Evolutionary conservation across 1,140 invertebrate genomes (phyloP), one percentile per base, ranked within the genome.

Genomic region (Cryptotermes secundus): DNA sequence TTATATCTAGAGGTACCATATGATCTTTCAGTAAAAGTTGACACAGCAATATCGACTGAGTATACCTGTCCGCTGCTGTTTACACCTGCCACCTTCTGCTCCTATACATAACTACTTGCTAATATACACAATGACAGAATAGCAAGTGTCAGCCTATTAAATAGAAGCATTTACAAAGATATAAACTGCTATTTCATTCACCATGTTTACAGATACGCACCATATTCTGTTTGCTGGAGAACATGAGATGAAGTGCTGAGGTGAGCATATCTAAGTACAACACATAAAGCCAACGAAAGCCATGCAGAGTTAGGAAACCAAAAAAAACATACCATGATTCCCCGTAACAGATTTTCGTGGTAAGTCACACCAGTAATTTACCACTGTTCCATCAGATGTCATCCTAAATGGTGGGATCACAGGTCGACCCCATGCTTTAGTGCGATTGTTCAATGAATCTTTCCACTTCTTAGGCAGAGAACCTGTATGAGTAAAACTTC

Each of bases 291-390:
- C 26, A 72, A 72, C 31, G n/a, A 72, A n/a, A 72, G 59, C 59
- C 59, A 72, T 72, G 59, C 59, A 72, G 7, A 72, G 45, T 14
- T 22, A 49, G 59, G 59, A 3, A 72, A 31, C 26, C 19, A 19
- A 14, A 26, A 72, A n/a, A 9, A 34, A 79, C 83, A 35, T 79
- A 84, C 84, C 81, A 34, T 80, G 65, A 34, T n/a, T 31, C n/a
- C 83, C 83, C 24, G 83, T 26, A 79, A 79, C 72, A 91, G 85
- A 92, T 91, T 34, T 84, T 35, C 79, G 72, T 24, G 42, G 83
- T 87, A 94, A 87, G 90, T 96, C 95, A 90, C 95, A 96, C 95
- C 95, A 96, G 90, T 96, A 96, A 92, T 95, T 95, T 89, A 96
- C 94, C 86, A 93, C 93, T 38, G 95, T 96, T 86, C 95, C 95